Conservation (phyloP, 2,888 invertebrate species). For the Tetragnatha montana region DNA sequence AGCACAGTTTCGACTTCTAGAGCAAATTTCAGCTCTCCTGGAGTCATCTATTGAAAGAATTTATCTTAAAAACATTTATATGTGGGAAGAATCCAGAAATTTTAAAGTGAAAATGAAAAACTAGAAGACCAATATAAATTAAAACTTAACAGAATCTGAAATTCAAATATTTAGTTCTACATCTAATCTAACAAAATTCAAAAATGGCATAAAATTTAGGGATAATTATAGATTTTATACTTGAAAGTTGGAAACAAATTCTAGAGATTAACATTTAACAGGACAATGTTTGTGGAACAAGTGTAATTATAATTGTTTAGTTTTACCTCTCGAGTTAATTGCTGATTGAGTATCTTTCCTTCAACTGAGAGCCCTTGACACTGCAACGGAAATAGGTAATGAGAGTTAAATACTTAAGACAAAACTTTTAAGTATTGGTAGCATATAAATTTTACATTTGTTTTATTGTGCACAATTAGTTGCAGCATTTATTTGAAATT, state of each 20-base stretch:
- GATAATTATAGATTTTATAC: no score
- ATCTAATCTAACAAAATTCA: no score
- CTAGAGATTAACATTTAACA: no score
- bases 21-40: conserved; percentile 98
- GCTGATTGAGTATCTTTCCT: conserved; percentile 91
- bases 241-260: no score
- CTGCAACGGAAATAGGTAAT: conserved; percentile 77
- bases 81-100: not conserved
- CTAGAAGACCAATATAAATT: no score
- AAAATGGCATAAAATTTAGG: no score
- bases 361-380: conserved; percentile 96
- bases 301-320: not conserved
- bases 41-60: conserved; percentile 85
- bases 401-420: no score
- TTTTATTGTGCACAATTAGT: not conserved
- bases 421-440: not conserved
- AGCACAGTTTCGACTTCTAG: conserved; percentile 96
- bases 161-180: no score
- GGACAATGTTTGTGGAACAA: no score
- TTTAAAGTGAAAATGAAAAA: no score
- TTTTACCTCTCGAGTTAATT: conserved; percentile 90
- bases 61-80: not conserved
- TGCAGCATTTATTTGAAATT: not conserved
- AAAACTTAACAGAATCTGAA: no score
- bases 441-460: conserved; percentile 3